Conservation (phyloP, 2,888 invertebrate species). For the Gymnocheta viridis region DNA sequence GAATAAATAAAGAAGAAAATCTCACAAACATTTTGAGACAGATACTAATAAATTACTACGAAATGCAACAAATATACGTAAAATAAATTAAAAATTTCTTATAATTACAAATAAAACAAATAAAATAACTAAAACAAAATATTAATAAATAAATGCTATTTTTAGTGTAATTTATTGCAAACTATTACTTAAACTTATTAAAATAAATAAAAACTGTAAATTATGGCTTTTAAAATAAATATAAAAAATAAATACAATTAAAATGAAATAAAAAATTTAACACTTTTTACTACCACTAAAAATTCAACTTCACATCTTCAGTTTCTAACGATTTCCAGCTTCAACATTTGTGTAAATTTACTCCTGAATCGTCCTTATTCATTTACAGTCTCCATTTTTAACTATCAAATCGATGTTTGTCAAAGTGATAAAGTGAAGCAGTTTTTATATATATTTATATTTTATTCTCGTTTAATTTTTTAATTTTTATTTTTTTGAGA, state of each 20-base stretch:
- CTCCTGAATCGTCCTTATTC: neutral
- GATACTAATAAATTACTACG: no score
- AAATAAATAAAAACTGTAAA: conserved; percentile 53
- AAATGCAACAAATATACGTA: conserved; percentile 73
- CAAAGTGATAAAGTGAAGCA: neutral
- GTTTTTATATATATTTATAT: no score
- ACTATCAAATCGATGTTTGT: neutral
- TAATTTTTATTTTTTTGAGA: no score
- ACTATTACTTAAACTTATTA: conserved; percentile 36
- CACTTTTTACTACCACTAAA: conserved; percentile 26
- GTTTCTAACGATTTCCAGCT: conserved; percentile 2
- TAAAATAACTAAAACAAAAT: conserved; percentile 18
- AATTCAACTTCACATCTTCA: neutral
- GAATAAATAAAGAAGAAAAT: conserved; percentile 19
- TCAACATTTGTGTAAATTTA: conserved; percentile 15
- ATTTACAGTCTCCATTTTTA: conserved; percentile 20
- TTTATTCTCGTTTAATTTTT: no score
- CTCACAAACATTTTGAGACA: conserved; percentile 57
- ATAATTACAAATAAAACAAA: conserved; percentile 28
- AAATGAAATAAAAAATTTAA: conserved; percentile 36
- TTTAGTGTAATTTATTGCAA: conserved; percentile 65
- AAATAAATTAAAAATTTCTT: conserved; percentile 63
- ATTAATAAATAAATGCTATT: conserved; percentile 57
- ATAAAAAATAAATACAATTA: conserved; percentile 19
- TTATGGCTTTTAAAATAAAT: conserved; percentile 63